These are phyloP conservation scores for Riptortus pedestris DNA, from an alignment of 1,140 invertebrate species.

Conservation along the genomic window DNA sequence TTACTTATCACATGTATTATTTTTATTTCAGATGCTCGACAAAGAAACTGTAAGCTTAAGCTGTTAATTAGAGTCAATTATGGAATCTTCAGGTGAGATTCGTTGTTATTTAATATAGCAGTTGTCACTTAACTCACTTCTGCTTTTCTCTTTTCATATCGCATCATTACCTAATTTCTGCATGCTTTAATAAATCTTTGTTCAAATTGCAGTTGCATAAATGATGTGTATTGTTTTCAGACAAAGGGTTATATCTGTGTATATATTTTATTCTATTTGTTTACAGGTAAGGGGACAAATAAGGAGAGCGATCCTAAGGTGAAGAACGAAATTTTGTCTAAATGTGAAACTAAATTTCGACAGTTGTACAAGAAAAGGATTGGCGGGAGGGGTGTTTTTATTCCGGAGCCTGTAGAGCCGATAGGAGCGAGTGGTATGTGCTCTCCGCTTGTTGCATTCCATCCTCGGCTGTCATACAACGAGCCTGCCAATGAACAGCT, in stretches of 20 bases:
- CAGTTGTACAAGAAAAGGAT: conserved; percentile 19
- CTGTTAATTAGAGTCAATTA: conserved; percentile 5
- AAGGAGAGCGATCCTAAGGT: conserved; percentile 3
- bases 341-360: conserved; percentile 9
- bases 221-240: no score
- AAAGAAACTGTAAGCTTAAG: conserved; percentile 6
- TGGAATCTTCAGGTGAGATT: conserved; percentile 8
- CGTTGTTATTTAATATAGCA: neutral
- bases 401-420: conserved; percentile 11
- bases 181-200: no score
- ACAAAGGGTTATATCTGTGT: no score
- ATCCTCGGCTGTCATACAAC: neutral
- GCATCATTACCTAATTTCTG: no score
- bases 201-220: no score
- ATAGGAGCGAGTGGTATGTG: neutral
- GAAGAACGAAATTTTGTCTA: conserved; percentile 15
- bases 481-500: neutral
- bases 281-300: conserved; percentile 5
- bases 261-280: conserved; percentile 4
- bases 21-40: conserved; percentile 11
- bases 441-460: neutral
- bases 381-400: conserved; percentile 8
- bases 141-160: no score
- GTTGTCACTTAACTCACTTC: no score
- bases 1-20: no score